Conservation (phyloP, 2,113 vertebrate species). For the Rhinogobius similis region DNA sequence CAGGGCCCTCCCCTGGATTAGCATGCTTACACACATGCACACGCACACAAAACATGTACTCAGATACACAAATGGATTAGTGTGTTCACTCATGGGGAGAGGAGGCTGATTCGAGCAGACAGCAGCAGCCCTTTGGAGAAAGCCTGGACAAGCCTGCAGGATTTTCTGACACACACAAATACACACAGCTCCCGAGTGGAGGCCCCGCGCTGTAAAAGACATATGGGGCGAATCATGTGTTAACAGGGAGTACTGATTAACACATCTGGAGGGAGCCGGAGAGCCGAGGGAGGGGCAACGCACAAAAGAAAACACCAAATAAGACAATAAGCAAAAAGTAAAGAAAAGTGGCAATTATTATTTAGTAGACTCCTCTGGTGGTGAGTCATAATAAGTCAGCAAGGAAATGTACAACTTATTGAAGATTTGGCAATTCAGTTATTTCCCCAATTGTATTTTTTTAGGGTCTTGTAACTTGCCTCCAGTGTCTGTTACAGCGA, state of each 20-base stretch:
- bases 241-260: conserved; percentile 94
- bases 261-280: conserved; percentile 88
- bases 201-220: conserved; percentile 83
- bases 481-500: too few relatives aligned
- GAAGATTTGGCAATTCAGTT: background rate
- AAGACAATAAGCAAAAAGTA: conserved; percentile 4
- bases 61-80: conserved; percentile 85
- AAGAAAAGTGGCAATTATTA: conserved; percentile 34
- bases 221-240: conserved; percentile 93
- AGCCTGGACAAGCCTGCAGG: conserved; percentile 70
- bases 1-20: conserved; percentile 85
- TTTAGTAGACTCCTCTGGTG: conserved; percentile 27
- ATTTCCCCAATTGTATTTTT: background rate
- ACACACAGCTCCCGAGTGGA: conserved; percentile 63
- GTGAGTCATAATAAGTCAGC: background rate
- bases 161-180: conserved; percentile 67
- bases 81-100: conserved; percentile 90
- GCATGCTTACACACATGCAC: conserved; percentile 71
- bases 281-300: conserved; percentile 7
- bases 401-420: background rate
- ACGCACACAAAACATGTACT: conserved; percentile 70
- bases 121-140: conserved; percentile 84
- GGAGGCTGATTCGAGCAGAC: conserved; percentile 92
- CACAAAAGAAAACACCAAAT: conserved; percentile 21
- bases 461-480: too few relatives aligned